A percentile compares a stretch with the other conserved stretches of the same genome.
These are phyloP conservation scores for Osmerus mordax DNA, from an alignment of 2,113 vertebrate species.

Conservation along the genomic window DNA sequence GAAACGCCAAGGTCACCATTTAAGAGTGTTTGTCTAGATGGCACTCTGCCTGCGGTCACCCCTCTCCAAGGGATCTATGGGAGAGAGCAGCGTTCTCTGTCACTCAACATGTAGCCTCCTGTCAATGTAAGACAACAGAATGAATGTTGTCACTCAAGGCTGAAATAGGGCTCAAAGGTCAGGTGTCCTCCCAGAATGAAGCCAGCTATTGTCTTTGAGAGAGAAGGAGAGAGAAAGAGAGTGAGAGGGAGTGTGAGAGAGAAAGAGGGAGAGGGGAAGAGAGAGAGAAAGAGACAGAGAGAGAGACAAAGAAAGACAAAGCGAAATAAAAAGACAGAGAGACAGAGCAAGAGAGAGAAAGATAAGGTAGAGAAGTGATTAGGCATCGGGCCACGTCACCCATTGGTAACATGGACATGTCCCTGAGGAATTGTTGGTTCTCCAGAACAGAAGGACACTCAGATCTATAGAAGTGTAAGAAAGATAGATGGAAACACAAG, in stretches of 20 bases:
- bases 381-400: no score
- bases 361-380: background rate
- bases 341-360: background rate
- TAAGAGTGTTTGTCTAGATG: background rate
- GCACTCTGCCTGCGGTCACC: slow-evolving; percentile 7
- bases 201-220: background rate
- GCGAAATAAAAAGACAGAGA: background rate
- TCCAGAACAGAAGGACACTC: no score
- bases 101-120: slow-evolving; percentile 36
- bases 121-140: slow-evolving; percentile 15
- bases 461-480: no score
- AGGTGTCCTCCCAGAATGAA: slow-evolving; percentile 19
- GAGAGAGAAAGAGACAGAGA: background rate
- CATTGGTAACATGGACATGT: no score
- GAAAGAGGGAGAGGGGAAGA: background rate
- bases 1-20: slow-evolving; percentile 7
- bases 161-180: slow-evolving; percentile 18
- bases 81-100: slow-evolving; percentile 11
- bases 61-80: slow-evolving; percentile 39
- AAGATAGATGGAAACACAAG: no score
- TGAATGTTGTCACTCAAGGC: slow-evolving; percentile 40
- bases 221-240: background rate
- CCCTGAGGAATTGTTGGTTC: no score
- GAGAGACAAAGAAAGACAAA: background rate
- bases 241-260: background rate